phyloP scores from a whole-genome alignment of 2,797 vertebrate genomes.

The Enteromius afrohamiltoni region DNA sequence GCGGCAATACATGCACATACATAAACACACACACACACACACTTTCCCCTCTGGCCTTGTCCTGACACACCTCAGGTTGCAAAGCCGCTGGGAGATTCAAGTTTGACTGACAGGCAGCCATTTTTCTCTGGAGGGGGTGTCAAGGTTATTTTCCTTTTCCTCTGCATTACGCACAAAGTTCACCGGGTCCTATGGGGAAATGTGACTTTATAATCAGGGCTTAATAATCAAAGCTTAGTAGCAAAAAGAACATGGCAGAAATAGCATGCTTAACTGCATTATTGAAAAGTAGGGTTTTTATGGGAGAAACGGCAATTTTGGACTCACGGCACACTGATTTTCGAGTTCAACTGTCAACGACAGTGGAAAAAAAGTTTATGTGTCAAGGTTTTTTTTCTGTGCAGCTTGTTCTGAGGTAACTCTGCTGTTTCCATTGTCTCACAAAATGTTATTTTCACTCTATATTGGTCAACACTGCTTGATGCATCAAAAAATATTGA shows the following conservation, averaged over 20 bases:
- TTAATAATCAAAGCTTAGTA: constrained; percentile 24
- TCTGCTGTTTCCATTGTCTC: background rate
- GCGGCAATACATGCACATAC: constrained; percentile 24
- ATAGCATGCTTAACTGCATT: background rate
- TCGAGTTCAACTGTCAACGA: background rate
- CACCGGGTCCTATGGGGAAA: background rate
- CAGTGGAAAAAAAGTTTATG: background rate
- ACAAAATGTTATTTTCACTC: constrained; percentile 9
- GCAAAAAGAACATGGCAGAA: background rate
- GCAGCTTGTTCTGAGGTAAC: background rate
- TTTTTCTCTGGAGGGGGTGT: constrained; percentile 45
- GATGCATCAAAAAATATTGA: background rate
- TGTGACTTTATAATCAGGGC: constrained; percentile 23
- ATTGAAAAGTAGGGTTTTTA: background rate
- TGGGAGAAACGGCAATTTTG: background rate
- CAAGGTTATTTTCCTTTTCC: constrained; percentile 59
- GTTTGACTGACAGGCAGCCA: constrained; percentile 59
- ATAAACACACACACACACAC: constrained; percentile 33
- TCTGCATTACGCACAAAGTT: constrained; percentile 27
- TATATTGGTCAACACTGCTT: background rate
- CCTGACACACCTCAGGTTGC: constrained; percentile 47
- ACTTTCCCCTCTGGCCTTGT: constrained; percentile 45
- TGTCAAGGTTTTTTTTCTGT: background rate
- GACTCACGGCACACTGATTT: constrained; percentile 2
- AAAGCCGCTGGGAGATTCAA: constrained; percentile 48